Base-by-base conservation (phyloP, 2,113 vertebrate genomes). In the Malaclemys terrapin region DNA sequence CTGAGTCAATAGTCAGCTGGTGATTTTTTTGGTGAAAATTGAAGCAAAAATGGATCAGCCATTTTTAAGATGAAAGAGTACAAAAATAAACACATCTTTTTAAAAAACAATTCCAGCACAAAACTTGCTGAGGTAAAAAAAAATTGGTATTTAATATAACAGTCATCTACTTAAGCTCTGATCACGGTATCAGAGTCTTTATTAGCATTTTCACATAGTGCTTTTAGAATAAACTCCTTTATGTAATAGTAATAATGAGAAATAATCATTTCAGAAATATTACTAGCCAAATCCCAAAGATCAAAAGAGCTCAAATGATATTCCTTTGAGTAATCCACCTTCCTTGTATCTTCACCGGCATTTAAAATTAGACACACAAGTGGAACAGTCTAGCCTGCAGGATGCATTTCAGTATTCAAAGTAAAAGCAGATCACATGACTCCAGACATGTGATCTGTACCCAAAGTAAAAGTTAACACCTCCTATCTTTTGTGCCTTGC, bases 211-310 rank as follows among this genome's bases (percentile, higher is more conserved):
- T 47, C 80, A 88, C 22, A 53, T 20, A 42, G 88, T 45, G 91
- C 88, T 91, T 96, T 92, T 53, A 90, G 69, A 92, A 93, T 93
- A 90, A 95, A 87, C 83, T 93, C 93, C 88, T 85, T 62, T 83
- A 93, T 91, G 78, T 54, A 80, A 65, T 0, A 88, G 80, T 45
- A 91, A 88, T 1, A 49, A 90, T 81, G 47, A 93, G 82, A 96
- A 93, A 96, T 65, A 88, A 90, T 93, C 82, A 84, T 89, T 93
- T 96, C 88, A 93, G 84, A 95, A 94, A 76, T 0, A 42, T 93
- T 88, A 81, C 75, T 84, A 95, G 78, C 80, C 83, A 96, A 94
- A 95, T 93, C 91, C 93, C 93, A 95, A n/a, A 52, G 93, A 93
- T 88, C 59, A 93, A 83, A 88, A 93, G 86, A 87, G 78, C 85